These are phyloP conservation scores for Hafferia zeledoni DNA, from an alignment of 2,797 vertebrate genomes.

Conservation along the genomic window DNA sequence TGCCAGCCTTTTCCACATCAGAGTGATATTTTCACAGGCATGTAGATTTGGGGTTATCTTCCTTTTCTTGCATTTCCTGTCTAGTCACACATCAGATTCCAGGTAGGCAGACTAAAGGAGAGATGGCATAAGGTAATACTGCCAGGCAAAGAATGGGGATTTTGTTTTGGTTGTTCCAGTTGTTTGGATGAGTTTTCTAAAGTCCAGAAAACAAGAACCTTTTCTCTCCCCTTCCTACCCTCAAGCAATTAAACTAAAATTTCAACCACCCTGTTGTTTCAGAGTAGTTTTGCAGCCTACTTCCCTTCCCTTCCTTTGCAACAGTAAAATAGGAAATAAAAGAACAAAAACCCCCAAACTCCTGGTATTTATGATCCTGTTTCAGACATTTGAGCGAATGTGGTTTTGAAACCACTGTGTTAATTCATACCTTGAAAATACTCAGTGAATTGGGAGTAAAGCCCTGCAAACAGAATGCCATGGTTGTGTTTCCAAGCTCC, in stretches of 20 bases:
- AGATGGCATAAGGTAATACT: not conserved
- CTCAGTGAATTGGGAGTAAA: not conserved
- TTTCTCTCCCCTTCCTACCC: not conserved
- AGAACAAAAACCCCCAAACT: not conserved
- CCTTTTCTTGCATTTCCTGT: not conserved
- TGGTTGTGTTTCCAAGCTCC: not conserved
- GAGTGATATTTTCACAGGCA: not conserved
- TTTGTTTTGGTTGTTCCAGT: not conserved
- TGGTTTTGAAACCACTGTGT: not conserved
- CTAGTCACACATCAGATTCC: not conserved
- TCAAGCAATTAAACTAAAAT: not conserved
- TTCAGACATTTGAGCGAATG: not conserved
- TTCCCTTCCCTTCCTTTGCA: not conserved
- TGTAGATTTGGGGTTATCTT: not conserved
- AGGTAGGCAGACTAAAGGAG: not conserved
- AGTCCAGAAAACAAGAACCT: not conserved
- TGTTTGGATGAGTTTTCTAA: not conserved
- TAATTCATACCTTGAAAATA: not conserved
- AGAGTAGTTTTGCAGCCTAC: not conserved
- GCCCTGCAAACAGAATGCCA: rapidly evolving
- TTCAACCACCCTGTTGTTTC: not conserved
- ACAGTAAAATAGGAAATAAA: not conserved
- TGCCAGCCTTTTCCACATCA: not conserved
- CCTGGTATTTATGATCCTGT: not conserved
- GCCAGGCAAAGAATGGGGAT: not conserved